Base-by-base conservation (phyloP, 2,888 invertebrate species). In the Arge pagana region DNA sequence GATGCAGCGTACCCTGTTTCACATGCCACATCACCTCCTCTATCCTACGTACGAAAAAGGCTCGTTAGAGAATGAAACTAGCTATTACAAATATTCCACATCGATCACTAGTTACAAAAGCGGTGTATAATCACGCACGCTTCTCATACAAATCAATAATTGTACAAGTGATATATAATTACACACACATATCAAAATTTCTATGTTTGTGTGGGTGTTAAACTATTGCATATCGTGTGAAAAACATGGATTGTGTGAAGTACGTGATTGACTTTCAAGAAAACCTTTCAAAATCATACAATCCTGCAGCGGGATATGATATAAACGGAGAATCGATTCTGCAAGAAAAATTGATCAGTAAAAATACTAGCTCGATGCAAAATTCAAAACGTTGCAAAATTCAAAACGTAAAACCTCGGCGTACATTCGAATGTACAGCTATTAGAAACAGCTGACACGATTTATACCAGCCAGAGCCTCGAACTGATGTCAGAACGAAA, bases 11-110 rank as follows among this genome's bases (percentile, higher is more conserved):
- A 49, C 75, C 74, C 61, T 76, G 68, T 57, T 73, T 75, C 33
- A 76, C 69, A 23, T 72, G 64, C 76, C 75, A 76, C 49, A 70
- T 72, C 1, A 75, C 70, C 50, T 76, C 72, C 57, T 76, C 68
- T 54, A 75, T 63, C 52, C 76, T 76, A 50, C 36, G 49, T 13
- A 40, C 42, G 4, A 50, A 39, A 48, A 52, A 33, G n/a, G n/a
- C n/a, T n/a, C n/a, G n/a, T n/a, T n/a, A n/a, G 50, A 50, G 48
- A 16, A 39, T 16, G 19, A 57, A 13, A 16, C 49, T 50, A 42
- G 7, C 7, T 50, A 43, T 35, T 5, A 54, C 18, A 21, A 45
- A 48, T 16, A 31, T 16, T 11, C 43, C 40, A 52, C 8, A 30
- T 28, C 21, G 16, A 37, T 30, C 19, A 49, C 24, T 45, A 23